Evolutionary conservation across 2,888 invertebrate species (phyloP).

Genomic region (Eurytoma adleriae): DNA sequence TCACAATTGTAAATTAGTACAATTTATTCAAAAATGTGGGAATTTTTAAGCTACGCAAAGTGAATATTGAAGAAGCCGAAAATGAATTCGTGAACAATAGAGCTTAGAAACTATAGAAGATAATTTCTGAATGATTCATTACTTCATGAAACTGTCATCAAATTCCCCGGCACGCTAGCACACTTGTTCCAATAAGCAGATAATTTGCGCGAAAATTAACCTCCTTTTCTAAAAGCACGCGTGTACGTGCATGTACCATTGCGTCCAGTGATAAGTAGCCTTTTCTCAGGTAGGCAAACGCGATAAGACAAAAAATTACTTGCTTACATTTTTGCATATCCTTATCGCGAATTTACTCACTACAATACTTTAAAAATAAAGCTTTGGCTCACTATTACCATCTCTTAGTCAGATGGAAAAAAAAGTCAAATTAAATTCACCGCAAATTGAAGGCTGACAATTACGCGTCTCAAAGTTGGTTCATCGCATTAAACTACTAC

Average conservation of each 20-base stretch:
- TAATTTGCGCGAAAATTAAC: conserved; percentile 41
- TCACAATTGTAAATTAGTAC: too few relatives aligned
- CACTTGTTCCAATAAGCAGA: conserved; percentile 25
- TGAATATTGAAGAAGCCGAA: background rate
- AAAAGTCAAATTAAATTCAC: too few relatives aligned
- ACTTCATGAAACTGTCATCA: background rate
- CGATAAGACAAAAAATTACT: conserved; percentile 1
- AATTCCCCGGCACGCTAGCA: background rate
- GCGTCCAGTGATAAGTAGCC: background rate
- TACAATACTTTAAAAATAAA: too few relatives aligned
- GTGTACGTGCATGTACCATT: background rate
- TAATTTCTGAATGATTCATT: background rate
- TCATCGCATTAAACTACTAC: background rate
- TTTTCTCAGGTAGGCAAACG: conserved; percentile 13
- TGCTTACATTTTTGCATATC: too few relatives aligned
- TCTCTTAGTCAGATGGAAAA: too few relatives aligned
- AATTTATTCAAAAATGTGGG: too few relatives aligned
- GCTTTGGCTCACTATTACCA: too few relatives aligned
- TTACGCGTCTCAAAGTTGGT: too few relatives aligned
- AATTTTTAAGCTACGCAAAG: too few relatives aligned
- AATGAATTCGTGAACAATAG: background rate
- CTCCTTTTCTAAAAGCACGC: conserved; percentile 8
- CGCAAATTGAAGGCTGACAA: too few relatives aligned
- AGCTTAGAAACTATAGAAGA: background rate
- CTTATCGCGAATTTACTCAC: too few relatives aligned